Base-by-base conservation (phyloP, 2,888 invertebrate species). In the Watsonalla cultraria region DNA sequence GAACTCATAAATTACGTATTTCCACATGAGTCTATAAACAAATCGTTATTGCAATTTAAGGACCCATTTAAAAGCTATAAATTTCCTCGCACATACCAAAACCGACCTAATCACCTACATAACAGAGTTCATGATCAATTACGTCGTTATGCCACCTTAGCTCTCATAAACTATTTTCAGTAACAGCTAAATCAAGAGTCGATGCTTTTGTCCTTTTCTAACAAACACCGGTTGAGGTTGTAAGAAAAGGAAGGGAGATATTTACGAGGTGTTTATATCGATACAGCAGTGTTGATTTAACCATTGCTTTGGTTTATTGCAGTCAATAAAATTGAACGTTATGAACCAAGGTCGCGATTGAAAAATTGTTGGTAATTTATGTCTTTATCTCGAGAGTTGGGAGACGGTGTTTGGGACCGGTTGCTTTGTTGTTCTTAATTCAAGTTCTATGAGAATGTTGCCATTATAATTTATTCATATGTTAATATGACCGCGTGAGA, bases 1-100 rank as follows among this genome's bases (percentile, higher is more conserved):
- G 57, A 65, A 60, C 56, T 67, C 70, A 80, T 84, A 82, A 81
- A 84, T 84, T 78, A 78, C 73, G 70, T 75, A 74, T 74, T 68
- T 62, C 49, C 14, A 78, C 75, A 70, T 68, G 65, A 77, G 74
- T 80, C 80, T 84, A 84, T 86, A 87, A 90, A 90, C 88, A 90
- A 89, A 90, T 90, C 82, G 83, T 90, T 91, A 90, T 90, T 88
- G 88, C 90, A 72, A 89, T 91, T 90, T 90, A 90, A 90, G 85
- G 84, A 86, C 82, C 85, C 84, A 89, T 90, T 89, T 86, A 88
- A 90, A 90, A 86, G 78, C 85, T 79, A 91, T 89, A 88, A 89
- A 87, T 74, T 72, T 65, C n/a, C 52, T 46, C 59, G 45, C 37
- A 51, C 68, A 74, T 51, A 8, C 55, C 7, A 76, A 73, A 70